phyloP scores from a whole-genome alignment of 2,113 vertebrate genomes.

The Apeltes quadracus region DNA sequence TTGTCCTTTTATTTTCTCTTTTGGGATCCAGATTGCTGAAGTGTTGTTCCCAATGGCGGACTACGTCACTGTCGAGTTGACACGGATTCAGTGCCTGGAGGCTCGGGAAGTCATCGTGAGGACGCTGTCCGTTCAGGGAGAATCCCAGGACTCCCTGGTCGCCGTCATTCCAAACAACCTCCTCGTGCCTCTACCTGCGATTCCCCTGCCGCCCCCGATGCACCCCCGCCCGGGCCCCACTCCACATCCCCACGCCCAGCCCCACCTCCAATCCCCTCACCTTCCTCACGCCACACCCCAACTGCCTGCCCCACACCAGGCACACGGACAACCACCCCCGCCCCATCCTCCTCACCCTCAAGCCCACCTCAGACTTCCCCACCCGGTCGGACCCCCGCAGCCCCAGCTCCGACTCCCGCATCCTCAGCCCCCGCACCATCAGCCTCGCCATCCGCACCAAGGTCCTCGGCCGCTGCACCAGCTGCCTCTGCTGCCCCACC shows the following conservation, averaged over 20 bases:
- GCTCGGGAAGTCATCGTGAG: constrained; percentile 88
- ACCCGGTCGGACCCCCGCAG: constrained; percentile 52
- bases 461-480: constrained; percentile 74
- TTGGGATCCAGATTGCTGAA: constrained; percentile 87
- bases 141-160: constrained; percentile 88
- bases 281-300: constrained; percentile 62
- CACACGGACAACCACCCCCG: constrained; percentile 62
- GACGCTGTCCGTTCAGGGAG: constrained; percentile 92
- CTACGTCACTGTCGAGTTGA: constrained; percentile 83
- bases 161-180: constrained; percentile 89
- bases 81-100: constrained; percentile 86
- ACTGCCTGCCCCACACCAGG: constrained; percentile 68
- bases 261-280: constrained; percentile 65
- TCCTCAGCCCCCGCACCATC: constrained; percentile 76
- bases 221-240: constrained; percentile 77
- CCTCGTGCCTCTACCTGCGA: constrained; percentile 86
- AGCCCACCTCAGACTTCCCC: constrained; percentile 66
- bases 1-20: not conserved
- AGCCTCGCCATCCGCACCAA: constrained; percentile 71
- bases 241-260: constrained; percentile 62
- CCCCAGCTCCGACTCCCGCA: constrained; percentile 79
- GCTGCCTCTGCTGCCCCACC: constrained; percentile 76
- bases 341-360: constrained; percentile 70
- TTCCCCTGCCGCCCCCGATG: constrained; percentile 73
- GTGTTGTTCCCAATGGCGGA: constrained; percentile 89